Evolutionary conservation across 37 sponge, comb jelly and placozoan genomes (phyloP), one percentile per base, ranked within the genome.

Genomic region (Crambe crambe): DNA sequence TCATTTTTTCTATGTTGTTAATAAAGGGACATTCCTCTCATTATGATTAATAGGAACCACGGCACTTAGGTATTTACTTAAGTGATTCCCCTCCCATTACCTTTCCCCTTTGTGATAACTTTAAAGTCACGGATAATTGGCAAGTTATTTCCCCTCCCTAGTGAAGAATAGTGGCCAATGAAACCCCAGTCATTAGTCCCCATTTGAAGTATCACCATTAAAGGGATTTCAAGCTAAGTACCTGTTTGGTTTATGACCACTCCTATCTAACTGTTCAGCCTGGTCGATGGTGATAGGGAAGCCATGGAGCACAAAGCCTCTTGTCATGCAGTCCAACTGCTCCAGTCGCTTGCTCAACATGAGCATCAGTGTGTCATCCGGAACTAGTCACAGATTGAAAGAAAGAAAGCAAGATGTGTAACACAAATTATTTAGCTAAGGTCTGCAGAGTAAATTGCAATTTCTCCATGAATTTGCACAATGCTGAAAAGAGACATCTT

Each of bases 281-380:
- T 97, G 96, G 44, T 90, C 80, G 40, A 94, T 82, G 41, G 77
- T 89, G 59, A 81, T 67, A 62, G 98, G 98, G 81, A 85, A 95
- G 43, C 96, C 94, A 43, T 95, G 94, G 25, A 97, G 83, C 15
- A 97, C 96, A 93, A 91, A 97, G 37, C 98, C 98, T 27, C 85
- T 54, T 31, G 73, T 83, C 54, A 81, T 77, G 74, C 94, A 90
- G 60, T 95, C 98, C 69, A 92, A 29, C 40, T 84, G 87, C 36
- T 51, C 58, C 43, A 97, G 83, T 34, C 98, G 42, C 37, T 60
- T 65, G 3, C 27, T 61, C 42, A 97, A 37, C 30, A 83, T 71
- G 37, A 83, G 56, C 76, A 97, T 26, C 68, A 95, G 85, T 81
- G 95, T 69, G 76, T 95, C 94, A 81, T 95, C 94, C 1, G 98